Evolutionary conservation across 2,113 vertebrate genomes (phyloP).

Genomic region (Pseudorectes ferrugineus): DNA sequence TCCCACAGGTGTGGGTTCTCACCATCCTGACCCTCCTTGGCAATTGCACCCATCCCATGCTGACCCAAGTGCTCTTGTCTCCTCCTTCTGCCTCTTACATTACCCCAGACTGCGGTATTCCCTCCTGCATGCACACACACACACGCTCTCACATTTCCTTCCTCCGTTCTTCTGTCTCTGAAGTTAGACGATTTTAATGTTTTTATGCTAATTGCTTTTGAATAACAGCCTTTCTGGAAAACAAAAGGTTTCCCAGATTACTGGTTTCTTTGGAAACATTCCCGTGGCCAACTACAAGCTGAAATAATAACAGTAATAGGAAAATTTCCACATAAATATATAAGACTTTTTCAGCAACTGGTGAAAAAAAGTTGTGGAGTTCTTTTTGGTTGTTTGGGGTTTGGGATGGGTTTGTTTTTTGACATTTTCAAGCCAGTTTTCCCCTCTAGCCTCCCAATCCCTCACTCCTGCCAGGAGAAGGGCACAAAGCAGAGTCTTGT

Average conservation of each 20-base stretch:
- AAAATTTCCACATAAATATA: conserved; percentile 1
- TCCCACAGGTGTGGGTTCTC: accelerated
- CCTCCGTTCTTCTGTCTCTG: neutral
- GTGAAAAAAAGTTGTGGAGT: neutral
- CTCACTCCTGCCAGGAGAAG: neutral
- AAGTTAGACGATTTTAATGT: conserved; percentile 10
- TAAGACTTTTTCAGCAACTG: neutral
- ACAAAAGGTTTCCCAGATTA: conserved; percentile 47
- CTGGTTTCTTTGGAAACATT: conserved; percentile 32
- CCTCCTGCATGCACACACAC: neutral
- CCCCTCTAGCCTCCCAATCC: neutral
- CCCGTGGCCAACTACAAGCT: conserved; percentile 31
- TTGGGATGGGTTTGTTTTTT: neutral
- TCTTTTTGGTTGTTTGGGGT: neutral
- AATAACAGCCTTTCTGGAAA: conserved; percentile 34
- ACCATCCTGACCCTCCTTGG: accelerated
- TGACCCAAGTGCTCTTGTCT: neutral
- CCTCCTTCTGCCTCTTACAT: neutral
- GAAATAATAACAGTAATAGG: conserved; percentile 44
- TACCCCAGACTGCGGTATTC: neutral
- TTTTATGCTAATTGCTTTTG: conserved; percentile 45
- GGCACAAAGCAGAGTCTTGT: neutral
- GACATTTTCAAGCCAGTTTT: neutral
- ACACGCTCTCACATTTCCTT: neutral
- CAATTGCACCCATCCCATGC: accelerated